A percentile compares a stretch with the other conserved stretches of the same genome.
phyloP scores from a whole-genome alignment of 2,113 vertebrate species.

The Chamaetylas fuelleborni region DNA sequence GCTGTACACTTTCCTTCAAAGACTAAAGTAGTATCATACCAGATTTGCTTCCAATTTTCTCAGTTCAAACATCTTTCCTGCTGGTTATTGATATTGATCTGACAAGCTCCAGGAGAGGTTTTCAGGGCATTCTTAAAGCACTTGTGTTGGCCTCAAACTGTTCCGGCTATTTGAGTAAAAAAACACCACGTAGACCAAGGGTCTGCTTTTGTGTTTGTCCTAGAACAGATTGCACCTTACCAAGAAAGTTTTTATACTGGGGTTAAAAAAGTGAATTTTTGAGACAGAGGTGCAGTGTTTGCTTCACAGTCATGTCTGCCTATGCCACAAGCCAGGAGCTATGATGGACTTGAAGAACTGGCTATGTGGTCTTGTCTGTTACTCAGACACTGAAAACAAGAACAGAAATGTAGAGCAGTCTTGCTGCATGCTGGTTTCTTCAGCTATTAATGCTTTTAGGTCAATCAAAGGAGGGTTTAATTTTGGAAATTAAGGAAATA shows the following conservation, averaged over 20 bases:
- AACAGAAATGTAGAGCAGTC: neutral
- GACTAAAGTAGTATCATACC: constrained; percentile 2
- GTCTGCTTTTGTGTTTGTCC: neutral
- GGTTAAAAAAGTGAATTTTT: neutral
- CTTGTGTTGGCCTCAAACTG: neutral
- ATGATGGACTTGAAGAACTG: neutral
- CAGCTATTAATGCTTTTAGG: neutral
- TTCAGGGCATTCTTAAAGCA: neutral
- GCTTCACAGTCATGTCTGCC: neutral
- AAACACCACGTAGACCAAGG: neutral
- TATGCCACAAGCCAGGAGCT: rapidly evolving
- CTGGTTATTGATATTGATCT: constrained; percentile 43
- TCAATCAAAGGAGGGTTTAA: neutral
- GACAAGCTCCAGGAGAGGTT: constrained; percentile 1
- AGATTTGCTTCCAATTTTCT: constrained; percentile 40
- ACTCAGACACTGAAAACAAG: neutral
- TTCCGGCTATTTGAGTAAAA: neutral
- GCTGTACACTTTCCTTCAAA: constrained; percentile 26
- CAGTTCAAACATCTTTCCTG: constrained; percentile 15
- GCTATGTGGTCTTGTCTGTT: neutral
- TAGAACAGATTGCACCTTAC: neutral
- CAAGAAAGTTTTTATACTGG: neutral
- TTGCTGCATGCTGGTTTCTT: neutral
- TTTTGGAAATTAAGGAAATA: neutral
- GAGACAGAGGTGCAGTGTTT: neutral